Evolutionary conservation across 1,140 invertebrate genomes (phyloP).

Genomic region (Hydropsyche tenuis): DNA sequence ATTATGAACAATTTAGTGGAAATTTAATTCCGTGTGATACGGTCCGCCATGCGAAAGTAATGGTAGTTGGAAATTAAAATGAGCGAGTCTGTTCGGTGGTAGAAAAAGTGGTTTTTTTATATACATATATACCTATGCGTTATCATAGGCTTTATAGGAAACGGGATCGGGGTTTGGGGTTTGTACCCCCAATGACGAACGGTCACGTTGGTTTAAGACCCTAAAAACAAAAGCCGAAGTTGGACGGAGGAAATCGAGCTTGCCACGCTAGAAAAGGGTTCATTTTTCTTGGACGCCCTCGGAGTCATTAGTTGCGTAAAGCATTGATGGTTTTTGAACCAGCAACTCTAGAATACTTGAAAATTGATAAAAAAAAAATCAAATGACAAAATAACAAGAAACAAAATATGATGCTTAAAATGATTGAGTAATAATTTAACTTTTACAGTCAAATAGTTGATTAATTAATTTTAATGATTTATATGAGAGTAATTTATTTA

Average conservation of each 20-base stretch:
- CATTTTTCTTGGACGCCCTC: conserved; percentile 46
- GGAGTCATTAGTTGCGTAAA: conserved; percentile 34
- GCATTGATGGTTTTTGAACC: conserved; percentile 15
- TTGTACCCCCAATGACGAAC: conserved; percentile 29
- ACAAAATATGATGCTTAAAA: background rate
- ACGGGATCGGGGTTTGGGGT: background rate
- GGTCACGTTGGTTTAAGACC: conserved; percentile 40
- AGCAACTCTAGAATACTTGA: background rate
- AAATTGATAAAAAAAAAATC: background rate
- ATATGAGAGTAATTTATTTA: too few relatives aligned
- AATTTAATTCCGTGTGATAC: background rate
- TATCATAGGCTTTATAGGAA: too few relatives aligned
- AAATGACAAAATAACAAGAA: background rate
- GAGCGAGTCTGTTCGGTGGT: background rate
- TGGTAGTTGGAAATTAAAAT: too few relatives aligned
- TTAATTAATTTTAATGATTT: too few relatives aligned
- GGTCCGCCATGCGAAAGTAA: background rate
- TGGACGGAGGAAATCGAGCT: conserved; percentile 47
- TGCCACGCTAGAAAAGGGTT: conserved; percentile 45
- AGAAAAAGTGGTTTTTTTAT: too few relatives aligned
- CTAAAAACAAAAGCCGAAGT: conserved; percentile 41
- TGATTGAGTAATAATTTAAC: too few relatives aligned
- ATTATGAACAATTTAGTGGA: background rate
- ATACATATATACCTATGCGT: too few relatives aligned
- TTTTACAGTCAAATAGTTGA: too few relatives aligned